phyloP scores from a whole-genome alignment of 2,113 vertebrate genomes.

The Oncorhynchus masou region DNA sequence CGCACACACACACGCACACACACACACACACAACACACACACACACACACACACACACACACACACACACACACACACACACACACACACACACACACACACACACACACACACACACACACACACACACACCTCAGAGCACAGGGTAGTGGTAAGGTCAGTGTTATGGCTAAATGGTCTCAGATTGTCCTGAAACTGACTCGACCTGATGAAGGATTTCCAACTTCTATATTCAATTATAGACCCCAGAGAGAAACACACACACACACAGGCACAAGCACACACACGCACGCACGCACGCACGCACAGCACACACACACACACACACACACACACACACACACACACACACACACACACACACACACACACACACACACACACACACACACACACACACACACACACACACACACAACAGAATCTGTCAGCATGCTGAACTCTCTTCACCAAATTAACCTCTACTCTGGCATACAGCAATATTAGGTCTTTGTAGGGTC shows the following conservation, averaged over 20 bases:
- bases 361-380: neutral
- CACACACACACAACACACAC: too few species aligned
- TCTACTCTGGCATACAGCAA: too few species aligned
- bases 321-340: neutral
- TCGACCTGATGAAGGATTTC: neutral
- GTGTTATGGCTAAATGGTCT: neutral
- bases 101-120: neutral
- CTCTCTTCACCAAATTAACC: too few species aligned
- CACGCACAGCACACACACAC: neutral
- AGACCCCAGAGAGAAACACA: neutral
- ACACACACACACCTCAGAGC: constrained; percentile 2
- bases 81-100: too few species aligned
- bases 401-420: neutral
- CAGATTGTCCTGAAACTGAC: constrained; percentile 5
- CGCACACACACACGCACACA: too few species aligned
- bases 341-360: neutral
- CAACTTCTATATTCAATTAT: neutral
- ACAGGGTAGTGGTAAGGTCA: neutral
- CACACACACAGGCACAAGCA: neutral
- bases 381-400: too few species aligned
- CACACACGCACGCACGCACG: constrained; percentile 23
- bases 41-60: too few species aligned
- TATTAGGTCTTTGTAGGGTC: too few species aligned
- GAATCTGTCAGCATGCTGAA: too few species aligned
- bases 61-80: too few species aligned